A percentile compares a stretch with the other conserved stretches of the same genome.
Evolutionary conservation across 2,888 invertebrate species (phyloP).

Genomic region (Epirrhoe alternata): DNA sequence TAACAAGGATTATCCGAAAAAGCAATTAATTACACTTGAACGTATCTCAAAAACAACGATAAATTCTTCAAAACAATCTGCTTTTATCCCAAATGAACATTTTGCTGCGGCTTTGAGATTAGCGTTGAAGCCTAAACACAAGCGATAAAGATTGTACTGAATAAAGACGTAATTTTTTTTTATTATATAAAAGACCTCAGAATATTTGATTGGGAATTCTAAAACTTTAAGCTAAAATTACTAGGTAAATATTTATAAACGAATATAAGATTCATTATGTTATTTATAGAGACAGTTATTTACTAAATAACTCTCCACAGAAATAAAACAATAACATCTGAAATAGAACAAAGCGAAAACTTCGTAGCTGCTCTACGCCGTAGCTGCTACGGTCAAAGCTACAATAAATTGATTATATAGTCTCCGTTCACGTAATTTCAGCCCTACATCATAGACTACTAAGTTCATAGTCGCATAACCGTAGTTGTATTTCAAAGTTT

Average conservation of each 20-base stretch:
- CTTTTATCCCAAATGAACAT: constrained; percentile 1
- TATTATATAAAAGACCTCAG: too few relatives aligned
- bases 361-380: constrained; percentile 4
- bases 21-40: constrained; percentile 11
- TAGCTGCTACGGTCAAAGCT: background rate
- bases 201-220: too few relatives aligned
- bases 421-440: background rate
- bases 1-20: constrained; percentile 2
- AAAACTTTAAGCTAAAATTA: too few relatives aligned
- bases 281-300: too few relatives aligned
- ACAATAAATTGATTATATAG: background rate
- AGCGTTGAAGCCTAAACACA: background rate
- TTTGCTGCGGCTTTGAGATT: background rate
- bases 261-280: too few relatives aligned
- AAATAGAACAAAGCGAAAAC: background rate
- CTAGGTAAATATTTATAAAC: too few relatives aligned
- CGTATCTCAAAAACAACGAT: constrained; percentile 20
- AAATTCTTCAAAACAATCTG: constrained; percentile 13
- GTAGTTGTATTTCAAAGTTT: background rate
- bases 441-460: background rate
- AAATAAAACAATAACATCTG: too few relatives aligned
- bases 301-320: background rate
- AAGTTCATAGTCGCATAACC: background rate
- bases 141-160: background rate
- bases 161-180: background rate